Conservation (phyloP, 2,797 vertebrate species). For the Cygnus olor region DNA sequence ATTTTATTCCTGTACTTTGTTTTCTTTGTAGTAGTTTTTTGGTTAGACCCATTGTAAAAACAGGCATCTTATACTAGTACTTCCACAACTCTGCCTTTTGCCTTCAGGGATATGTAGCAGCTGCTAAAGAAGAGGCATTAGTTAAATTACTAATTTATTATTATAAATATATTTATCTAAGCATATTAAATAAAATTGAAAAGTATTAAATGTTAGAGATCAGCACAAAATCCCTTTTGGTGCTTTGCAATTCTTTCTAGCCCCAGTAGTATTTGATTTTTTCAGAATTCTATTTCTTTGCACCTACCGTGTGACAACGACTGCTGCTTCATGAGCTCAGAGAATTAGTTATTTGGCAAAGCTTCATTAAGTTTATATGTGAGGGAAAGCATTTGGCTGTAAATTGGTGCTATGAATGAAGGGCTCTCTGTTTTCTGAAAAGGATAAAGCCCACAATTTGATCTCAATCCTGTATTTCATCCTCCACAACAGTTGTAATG, state of each 20-base stretch:
- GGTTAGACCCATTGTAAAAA: neutral
- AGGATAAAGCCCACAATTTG: neutral
- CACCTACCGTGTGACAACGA: neutral
- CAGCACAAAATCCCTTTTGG: neutral
- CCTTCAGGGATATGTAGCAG: neutral
- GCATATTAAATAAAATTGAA: neutral
- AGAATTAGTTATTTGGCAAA: conserved; percentile 2
- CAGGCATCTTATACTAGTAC: neutral
- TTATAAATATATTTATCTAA: neutral
- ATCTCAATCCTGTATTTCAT: neutral
- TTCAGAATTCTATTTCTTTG: neutral
- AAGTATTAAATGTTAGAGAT: neutral
- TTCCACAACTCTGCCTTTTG: neutral
- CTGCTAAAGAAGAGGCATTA: neutral
- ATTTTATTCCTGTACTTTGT: neutral
- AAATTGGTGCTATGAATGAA: neutral
- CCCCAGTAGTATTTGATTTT: neutral
- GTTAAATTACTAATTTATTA: conserved; percentile 3
- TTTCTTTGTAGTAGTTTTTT: neutral
- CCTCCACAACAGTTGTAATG: conserved; percentile 8
- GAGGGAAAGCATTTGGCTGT: neutral
- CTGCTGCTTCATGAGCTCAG: neutral
- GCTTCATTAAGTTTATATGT: neutral
- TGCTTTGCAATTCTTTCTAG: neutral
- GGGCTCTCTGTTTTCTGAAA: neutral